Evolutionary conservation across 2,797 vertebrate species (phyloP), one percentile per base, ranked within the genome.

Genomic region (Syngnathus rostellatus): DNA sequence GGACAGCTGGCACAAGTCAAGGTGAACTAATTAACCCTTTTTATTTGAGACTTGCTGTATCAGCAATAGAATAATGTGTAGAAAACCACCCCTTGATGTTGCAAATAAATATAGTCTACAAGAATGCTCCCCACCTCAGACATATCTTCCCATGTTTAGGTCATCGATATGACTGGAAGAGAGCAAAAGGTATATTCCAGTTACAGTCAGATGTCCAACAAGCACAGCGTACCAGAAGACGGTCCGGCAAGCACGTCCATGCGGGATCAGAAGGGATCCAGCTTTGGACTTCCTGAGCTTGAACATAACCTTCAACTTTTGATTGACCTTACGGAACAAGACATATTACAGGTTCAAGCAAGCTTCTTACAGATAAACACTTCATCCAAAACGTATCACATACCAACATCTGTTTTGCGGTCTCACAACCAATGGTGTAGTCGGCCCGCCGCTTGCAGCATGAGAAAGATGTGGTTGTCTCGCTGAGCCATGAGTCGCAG

Each of bases 281-380:
- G 93, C 37, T 99, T 98, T 21, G 89, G 90, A 2, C 85, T 99
- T 59, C 96, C 97, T 0, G 97, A 99, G 83, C 93, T 99, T 25
- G 95, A 98, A 81, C 96, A 99, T 89, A 99, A 99, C 85, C 87
- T 99, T 64, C 95, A 98, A 79, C 91, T 99, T n/a, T 92, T 99
- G 55, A 98, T 99, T 0, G 95, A 98, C 80, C 92, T 98, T 59
- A 98, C 96, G 0, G 97, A 99, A 86, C 96, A 99, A 86, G 95
- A 99, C 85, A 99, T 99, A 85, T 91, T 99, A 81, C 97, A 98
- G 90, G 92, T 93, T 78, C 19, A 19, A 21, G 14, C 19, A 10
- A 64, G 39, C 45, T 17, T 57, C 25, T 57, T 57, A 31, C 54
- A 57, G 14, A 57, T 54, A 31, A 51, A n/a, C 48, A 17, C 17